Conservation (phyloP, 64 coral and sea anemone genomes). For the Montipora capricornis region DNA sequence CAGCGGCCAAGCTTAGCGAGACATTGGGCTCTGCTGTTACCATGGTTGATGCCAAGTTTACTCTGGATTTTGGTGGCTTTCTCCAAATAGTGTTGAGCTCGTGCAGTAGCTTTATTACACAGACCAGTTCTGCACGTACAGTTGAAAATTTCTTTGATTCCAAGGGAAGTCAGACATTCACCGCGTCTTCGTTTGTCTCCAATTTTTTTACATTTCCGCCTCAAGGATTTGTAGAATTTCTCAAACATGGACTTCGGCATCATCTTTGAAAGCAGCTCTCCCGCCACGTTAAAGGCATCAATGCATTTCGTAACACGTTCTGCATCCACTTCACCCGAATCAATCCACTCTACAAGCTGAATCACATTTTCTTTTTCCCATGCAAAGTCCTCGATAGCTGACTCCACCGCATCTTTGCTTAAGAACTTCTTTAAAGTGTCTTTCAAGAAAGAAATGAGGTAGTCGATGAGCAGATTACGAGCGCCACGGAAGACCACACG, state of each 20-base stretch:
- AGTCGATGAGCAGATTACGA: not conserved
- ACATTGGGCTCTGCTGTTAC: slow-evolving; percentile 30
- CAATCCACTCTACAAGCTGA: slow-evolving; percentile 38
- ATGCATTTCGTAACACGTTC: not conserved
- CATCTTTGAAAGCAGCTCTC: slow-evolving; percentile 66
- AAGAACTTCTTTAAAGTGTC: slow-evolving; percentile 31
- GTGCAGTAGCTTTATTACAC: not conserved
- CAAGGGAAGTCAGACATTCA: slow-evolving; percentile 58
- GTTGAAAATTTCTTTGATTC: slow-evolving; percentile 10
- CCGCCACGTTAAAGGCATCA: slow-evolving; percentile 58
- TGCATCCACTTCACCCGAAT: not conserved
- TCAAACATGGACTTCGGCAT: slow-evolving; percentile 20
- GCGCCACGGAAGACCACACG: not conserved
- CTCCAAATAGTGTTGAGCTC: slow-evolving; percentile 19
- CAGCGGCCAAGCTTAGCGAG: slow-evolving; percentile 42
- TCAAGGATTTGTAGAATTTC: not conserved
- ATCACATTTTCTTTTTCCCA: slow-evolving; percentile 45
- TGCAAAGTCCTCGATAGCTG: slow-evolving; percentile 38
- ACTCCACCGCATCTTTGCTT: slow-evolving; percentile 9
- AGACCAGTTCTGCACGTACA: not conserved
- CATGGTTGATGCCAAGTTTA: not conserved
- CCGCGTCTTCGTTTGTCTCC: not conserved
- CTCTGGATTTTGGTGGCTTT: slow-evolving; percentile 12
- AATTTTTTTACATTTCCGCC: not conserved
- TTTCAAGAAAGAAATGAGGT: slow-evolving; percentile 45